Percentiles rank a stretch among this genome's conserved stretches.
Evolutionary conservation across 2,797 vertebrate genomes (phyloP).

Genomic region (Amblyopsis hoosieri): DNA sequence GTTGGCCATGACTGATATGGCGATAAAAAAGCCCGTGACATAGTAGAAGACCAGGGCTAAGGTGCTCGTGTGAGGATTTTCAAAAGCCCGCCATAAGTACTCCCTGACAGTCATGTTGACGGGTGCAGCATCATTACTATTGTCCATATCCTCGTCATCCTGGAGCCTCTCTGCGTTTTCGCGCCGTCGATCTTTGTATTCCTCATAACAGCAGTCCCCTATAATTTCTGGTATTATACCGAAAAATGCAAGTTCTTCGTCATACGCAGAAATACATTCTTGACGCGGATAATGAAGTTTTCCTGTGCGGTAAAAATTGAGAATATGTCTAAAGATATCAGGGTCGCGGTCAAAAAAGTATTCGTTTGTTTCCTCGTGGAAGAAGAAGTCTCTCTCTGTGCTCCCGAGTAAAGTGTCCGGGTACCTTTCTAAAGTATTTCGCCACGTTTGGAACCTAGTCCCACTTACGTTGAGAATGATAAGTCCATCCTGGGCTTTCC

Average conservation of each 20-base stretch:
- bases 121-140: conserved; percentile 78
- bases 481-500: conserved; percentile 86
- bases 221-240: conserved; percentile 95
- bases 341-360: conserved; percentile 97
- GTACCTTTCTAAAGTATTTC: conserved; percentile 91
- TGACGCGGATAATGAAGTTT: conserved; percentile 94
- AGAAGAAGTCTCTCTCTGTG: conserved; percentile 93
- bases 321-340: conserved; percentile 93
- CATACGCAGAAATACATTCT: conserved; percentile 93
- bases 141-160: conserved; percentile 88
- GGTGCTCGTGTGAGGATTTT: conserved; percentile 96
- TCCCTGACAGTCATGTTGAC: conserved; percentile 87
- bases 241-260: conserved; percentile 94
- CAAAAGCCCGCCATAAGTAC: conserved; percentile 94
- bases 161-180: conserved; percentile 90
- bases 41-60: conserved; percentile 95
- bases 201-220: conserved; percentile 95
- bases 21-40: conserved; percentile 96
- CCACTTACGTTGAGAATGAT: conserved; percentile 94
- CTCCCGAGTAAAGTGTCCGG: conserved; percentile 94
- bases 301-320: conserved; percentile 95
- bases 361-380: conserved; percentile 91
- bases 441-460: conserved; percentile 93
- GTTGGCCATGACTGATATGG: conserved; percentile 92
- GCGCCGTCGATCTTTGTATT: conserved; percentile 92